Conservation (phyloP, 2,113 vertebrate species). For the Dipodomys stephensi region DNA sequence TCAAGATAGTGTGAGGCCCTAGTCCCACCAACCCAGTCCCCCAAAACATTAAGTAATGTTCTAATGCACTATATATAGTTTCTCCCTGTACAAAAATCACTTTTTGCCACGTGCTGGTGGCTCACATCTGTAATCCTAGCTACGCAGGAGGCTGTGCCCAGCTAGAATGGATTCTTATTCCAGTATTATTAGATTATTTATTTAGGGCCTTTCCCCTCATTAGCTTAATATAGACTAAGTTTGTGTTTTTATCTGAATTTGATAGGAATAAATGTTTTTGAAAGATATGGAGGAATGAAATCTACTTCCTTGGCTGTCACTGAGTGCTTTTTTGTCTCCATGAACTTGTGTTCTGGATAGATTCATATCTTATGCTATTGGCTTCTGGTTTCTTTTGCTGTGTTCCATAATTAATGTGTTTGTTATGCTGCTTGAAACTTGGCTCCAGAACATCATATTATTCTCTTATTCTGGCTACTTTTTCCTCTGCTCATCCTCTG, state of each 20-base stretch:
- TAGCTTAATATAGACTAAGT: background rate
- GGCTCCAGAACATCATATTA: background rate
- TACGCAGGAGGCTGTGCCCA: no score
- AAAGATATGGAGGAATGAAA: no score
- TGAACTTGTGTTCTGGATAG: background rate
- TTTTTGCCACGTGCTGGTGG: no score
- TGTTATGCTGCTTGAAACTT: background rate
- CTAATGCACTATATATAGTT: background rate
- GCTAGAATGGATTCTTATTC: background rate
- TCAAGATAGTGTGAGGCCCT: no score
- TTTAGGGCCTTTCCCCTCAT: background rate
- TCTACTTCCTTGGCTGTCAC: background rate
- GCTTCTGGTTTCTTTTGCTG: background rate
- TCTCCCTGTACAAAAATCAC: background rate
- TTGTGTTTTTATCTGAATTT: background rate
- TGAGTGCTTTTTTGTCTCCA: background rate
- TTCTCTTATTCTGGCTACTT: background rate
- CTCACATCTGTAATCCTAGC: no score
- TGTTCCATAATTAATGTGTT: background rate
- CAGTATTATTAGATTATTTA: background rate
- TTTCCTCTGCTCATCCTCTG: background rate
- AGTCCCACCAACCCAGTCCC: no score
- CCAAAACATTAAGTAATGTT: background rate
- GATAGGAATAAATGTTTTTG: background rate
- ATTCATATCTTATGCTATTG: background rate